These are phyloP conservation scores for Trichoplax adhaerens DNA, from an alignment of 37 sponge, comb jelly and placozoan species.

Conservation along the genomic window DNA sequence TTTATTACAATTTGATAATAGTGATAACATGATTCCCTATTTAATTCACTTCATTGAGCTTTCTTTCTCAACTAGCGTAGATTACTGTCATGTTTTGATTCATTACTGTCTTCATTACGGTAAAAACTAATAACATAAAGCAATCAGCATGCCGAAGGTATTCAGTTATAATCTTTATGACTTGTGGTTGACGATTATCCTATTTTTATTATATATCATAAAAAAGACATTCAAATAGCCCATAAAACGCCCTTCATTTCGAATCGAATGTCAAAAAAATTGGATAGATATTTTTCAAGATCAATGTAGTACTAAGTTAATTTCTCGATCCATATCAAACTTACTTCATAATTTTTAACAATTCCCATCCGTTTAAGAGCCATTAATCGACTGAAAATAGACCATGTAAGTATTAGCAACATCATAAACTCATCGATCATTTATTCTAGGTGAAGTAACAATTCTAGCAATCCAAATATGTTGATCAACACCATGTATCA, in stretches of 20 bases:
- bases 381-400: conserved; percentile 73
- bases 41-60: no score
- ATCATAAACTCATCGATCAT: not conserved
- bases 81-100: no score
- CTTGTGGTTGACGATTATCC: no score
- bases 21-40: no score
- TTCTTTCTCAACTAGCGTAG: no score
- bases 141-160: no score
- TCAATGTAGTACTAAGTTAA: not conserved
- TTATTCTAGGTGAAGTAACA: not conserved
- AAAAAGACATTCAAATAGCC: not conserved
- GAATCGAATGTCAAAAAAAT: not conserved
- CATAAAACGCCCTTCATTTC: not conserved
- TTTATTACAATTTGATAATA: no score
- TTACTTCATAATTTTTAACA: conserved; percentile 67
- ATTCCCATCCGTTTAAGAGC: conserved; percentile 96
- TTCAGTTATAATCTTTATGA: no score
- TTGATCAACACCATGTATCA: not conserved
- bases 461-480: not conserved
- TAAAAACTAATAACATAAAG: no score
- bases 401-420: not conserved
- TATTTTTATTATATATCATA: not conserved
- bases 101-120: no score
- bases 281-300: no score
- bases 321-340: conserved; percentile 3